Percentiles rank a stretch among this genome's conserved stretches.
Evolutionary conservation across 1,140 invertebrate species (phyloP).

Genomic region (Conopomorpha cramerella): DNA sequence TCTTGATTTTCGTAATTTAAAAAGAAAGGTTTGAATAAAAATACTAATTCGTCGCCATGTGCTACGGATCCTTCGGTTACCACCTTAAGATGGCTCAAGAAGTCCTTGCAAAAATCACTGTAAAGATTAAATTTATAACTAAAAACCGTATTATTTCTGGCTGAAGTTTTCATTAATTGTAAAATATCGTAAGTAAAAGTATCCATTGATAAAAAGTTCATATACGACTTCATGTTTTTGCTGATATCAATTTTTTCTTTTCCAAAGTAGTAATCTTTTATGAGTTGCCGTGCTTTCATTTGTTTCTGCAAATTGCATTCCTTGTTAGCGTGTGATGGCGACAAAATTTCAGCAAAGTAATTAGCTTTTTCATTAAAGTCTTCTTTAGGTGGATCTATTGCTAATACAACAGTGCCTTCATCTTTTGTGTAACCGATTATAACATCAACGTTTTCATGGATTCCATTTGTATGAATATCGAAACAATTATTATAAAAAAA

Average conservation of each 20-base stretch:
- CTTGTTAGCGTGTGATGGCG: constrained; percentile 3
- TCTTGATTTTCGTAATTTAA: no score
- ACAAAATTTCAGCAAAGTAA: constrained; percentile 7
- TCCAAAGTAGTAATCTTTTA: constrained; percentile 14
- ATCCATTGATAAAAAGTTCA: constrained; percentile 6
- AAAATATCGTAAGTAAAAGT: constrained; percentile 10
- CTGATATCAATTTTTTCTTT: constrained; percentile 3
- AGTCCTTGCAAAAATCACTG: no score
- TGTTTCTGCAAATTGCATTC: constrained; percentile 6
- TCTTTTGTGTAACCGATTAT: constrained; percentile 14
- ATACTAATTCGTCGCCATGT: no score
- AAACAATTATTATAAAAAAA: constrained; percentile 14
- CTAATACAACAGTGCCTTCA: constrained; percentile 10
- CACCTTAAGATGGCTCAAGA: no score
- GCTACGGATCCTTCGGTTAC: no score
- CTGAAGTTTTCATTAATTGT: constrained; percentile 7
- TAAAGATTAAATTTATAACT: no score
- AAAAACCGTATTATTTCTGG: no score
- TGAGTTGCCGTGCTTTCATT: constrained; percentile 10
- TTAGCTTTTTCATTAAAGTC: constrained; percentile 9
- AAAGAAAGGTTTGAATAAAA: no score
- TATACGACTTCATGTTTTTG: constrained; percentile 7
- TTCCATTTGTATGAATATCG: constrained; percentile 8
- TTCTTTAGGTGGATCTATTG: constrained; percentile 1
- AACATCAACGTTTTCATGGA: constrained; percentile 19